Conservation (phyloP, 2,888 invertebrate genomes). For the Rapana venosa region DNA sequence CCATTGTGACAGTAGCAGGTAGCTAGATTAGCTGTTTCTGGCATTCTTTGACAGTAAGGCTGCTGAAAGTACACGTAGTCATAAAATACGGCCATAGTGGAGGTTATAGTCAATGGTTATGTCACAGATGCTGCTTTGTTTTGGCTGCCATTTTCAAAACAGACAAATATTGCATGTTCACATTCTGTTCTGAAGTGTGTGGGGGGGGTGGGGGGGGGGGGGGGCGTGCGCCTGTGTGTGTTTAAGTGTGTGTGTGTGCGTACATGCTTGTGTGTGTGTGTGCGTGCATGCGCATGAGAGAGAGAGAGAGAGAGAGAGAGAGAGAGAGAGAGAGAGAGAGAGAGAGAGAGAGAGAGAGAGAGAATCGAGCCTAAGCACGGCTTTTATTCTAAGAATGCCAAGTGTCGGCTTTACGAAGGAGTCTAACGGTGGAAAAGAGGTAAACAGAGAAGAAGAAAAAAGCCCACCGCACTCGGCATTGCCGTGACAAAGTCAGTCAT, state of each 20-base stretch:
- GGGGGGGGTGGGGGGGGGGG: not conserved
- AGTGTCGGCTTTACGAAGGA: not conserved
- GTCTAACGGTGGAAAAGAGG: too few species aligned
- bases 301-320: not conserved
- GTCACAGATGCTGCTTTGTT: not conserved
- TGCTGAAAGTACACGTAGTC: too few species aligned
- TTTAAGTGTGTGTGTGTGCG: not conserved
- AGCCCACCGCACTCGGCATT: not conserved
- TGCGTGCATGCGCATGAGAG: too few species aligned
- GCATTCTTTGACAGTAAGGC: too few species aligned
- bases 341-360: not conserved
- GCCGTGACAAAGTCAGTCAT: not conserved
- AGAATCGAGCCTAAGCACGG: not conserved
- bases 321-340: not conserved
- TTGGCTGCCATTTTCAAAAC: not conserved
- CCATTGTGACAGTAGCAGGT: not conserved
- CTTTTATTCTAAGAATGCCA: not conserved
- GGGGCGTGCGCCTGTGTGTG: not conserved
- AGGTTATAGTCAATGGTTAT: too few species aligned
- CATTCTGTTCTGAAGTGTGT: not conserved
- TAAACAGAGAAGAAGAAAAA: not conserved
- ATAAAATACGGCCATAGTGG: too few species aligned
- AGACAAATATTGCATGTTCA: not conserved
- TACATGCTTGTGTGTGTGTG: too few species aligned
- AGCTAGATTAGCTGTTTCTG: too few species aligned